Evolutionary conservation across 2,797 vertebrate species (phyloP).

Genomic region (Spea hammondii): DNA sequence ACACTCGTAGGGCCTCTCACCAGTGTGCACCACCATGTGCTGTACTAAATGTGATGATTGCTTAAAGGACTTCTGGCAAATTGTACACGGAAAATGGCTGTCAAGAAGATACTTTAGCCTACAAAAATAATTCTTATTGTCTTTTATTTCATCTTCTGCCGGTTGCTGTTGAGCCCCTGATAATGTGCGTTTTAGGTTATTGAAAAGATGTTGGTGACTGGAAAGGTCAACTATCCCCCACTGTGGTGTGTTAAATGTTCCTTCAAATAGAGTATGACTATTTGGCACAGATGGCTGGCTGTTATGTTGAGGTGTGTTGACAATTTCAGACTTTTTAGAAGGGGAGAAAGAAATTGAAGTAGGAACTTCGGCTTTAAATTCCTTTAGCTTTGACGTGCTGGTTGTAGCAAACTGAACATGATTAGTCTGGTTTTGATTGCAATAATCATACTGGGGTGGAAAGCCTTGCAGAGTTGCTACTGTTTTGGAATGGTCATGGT

Average conservation of each 20-base stretch:
- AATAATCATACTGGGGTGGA: conserved; percentile 56
- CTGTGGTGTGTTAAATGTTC: conserved; percentile 60
- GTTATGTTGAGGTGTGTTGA: conserved; percentile 39
- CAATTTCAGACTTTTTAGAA: conserved; percentile 62
- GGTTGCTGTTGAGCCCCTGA: conserved; percentile 48
- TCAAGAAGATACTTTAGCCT: conserved; percentile 68
- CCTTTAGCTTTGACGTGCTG: conserved; percentile 61
- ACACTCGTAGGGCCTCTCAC: conserved; percentile 87
- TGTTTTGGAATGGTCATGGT: conserved; percentile 63
- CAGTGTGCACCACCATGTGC: conserved; percentile 89
- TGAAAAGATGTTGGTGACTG: conserved; percentile 69
- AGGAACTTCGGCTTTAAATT: conserved; percentile 50
- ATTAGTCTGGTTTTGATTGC: conserved; percentile 43
- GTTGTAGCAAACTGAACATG: conserved; percentile 49
- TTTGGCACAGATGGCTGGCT: conserved; percentile 49
- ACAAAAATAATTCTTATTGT: conserved; percentile 66
- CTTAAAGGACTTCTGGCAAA: conserved; percentile 91
- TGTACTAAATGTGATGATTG: conserved; percentile 92
- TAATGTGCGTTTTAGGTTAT: conserved; percentile 62
- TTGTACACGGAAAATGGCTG: conserved; percentile 81
- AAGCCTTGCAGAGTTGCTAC: conserved; percentile 61
- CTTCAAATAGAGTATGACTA: conserved; percentile 56
- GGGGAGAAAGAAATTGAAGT: conserved; percentile 66
- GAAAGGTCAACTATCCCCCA: conserved; percentile 73
- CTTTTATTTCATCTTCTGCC: conserved; percentile 26